phyloP scores from a whole-genome alignment of 2,888 invertebrate genomes.

The Flexamia atlantica region DNA sequence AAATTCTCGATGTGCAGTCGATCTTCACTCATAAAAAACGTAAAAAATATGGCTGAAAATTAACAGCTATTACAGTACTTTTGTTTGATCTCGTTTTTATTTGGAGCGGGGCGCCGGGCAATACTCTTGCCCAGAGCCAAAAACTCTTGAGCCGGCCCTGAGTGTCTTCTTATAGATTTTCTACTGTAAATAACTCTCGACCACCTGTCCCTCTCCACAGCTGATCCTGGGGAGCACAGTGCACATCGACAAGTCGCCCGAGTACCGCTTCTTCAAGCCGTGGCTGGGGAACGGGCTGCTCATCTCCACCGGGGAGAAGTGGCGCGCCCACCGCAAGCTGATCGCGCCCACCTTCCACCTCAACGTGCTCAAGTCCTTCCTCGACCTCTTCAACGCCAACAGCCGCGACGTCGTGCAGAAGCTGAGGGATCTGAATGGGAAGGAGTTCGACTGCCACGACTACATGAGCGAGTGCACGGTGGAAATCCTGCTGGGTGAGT shows the following conservation, averaged over 20 bases:
- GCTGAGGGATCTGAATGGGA: conserved; percentile 68
- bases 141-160: too few species aligned
- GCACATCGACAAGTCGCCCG: conserved; percentile 74
- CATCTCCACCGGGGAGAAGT: conserved; percentile 83
- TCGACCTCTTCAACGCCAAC: conserved; percentile 81
- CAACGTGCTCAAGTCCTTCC: conserved; percentile 91
- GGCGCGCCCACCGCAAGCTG: conserved; percentile 90
- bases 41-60: too few species aligned
- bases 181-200: too few species aligned
- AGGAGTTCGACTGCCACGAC: conserved; percentile 72
- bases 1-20: too few species aligned
- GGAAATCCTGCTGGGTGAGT: conserved; percentile 71
- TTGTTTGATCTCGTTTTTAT: too few species aligned
- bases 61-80: too few species aligned
- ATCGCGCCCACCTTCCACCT: conserved; percentile 94
- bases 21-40: too few species aligned
- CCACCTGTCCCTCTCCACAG: conserved; percentile 60
- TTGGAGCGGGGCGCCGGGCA: too few species aligned
- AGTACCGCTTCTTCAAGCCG: conserved; percentile 74
- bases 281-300: conserved; percentile 75
- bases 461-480: conserved; percentile 72
- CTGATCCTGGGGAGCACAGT: conserved; percentile 73
- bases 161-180: too few species aligned
- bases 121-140: too few species aligned
- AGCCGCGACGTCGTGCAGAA: conserved; percentile 68